Percentiles rank a stretch among this genome's conserved stretches.
Conservation (phyloP, 2,888 invertebrate genomes). For the Bruchidius siliquastri region DNA sequence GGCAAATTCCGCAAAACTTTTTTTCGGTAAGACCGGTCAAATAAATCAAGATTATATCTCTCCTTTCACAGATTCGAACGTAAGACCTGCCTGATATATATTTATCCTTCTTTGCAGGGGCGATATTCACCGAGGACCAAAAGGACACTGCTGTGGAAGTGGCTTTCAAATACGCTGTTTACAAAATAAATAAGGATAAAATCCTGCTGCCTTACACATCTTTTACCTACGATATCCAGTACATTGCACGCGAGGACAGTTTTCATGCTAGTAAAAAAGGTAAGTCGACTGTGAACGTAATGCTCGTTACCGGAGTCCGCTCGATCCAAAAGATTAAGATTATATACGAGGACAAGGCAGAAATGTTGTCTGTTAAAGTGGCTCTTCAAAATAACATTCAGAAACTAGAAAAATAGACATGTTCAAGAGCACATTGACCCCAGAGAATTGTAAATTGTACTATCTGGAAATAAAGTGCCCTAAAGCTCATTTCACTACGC, state of each 20-base stretch:
- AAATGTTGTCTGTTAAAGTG: too few species aligned
- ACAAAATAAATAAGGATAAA: slow-evolving; percentile 70
- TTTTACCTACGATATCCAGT: slow-evolving; percentile 70
- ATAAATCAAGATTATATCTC: neutral
- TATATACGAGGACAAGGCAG: neutral
- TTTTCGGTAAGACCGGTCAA: neutral
- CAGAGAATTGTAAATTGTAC: too few species aligned
- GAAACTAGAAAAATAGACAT: too few species aligned
- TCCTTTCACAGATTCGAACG: neutral
- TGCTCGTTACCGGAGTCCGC: neutral
- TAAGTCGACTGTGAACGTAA: slow-evolving; percentile 34
- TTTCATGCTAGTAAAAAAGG: slow-evolving; percentile 76
- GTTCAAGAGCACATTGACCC: too few species aligned
- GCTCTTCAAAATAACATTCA: too few species aligned
- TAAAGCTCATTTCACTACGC: too few species aligned
- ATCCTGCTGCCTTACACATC: slow-evolving; percentile 66
- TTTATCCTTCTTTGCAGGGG: slow-evolving; percentile 54
- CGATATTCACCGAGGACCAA: slow-evolving; percentile 70
- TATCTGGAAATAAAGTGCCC: too few species aligned
- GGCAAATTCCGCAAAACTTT: neutral
- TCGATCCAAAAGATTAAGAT: neutral
- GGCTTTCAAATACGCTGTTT: slow-evolving; percentile 77
- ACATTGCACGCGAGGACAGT: slow-evolving; percentile 69
- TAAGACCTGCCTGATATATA: neutral
- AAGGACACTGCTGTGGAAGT: slow-evolving; percentile 66